These are phyloP conservation scores for Pogona vitticeps DNA, from an alignment of 2,113 vertebrate genomes.

Conservation along the genomic window DNA sequence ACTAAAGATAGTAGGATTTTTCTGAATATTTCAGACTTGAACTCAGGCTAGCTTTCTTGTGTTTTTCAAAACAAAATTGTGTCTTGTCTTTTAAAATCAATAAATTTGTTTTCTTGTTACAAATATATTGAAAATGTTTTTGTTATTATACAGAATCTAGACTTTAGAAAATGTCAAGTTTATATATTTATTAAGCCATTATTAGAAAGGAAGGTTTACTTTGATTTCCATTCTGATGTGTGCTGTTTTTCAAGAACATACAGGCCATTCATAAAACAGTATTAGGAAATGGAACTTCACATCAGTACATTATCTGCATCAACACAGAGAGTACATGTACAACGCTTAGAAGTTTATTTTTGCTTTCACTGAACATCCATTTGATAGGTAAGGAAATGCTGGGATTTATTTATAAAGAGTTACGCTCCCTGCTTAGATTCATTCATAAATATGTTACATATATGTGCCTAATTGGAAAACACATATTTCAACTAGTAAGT, in stretches of 20 bases:
- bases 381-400: neutral
- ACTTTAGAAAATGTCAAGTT: neutral
- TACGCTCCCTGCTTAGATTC: neutral
- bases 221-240: neutral
- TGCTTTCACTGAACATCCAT: neutral
- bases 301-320: slow-evolving; percentile 43
- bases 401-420: neutral
- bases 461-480: neutral
- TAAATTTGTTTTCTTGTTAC: slow-evolving; percentile 89
- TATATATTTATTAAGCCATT: neutral
- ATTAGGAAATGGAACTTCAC: slow-evolving; percentile 57
- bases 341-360: neutral
- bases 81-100: slow-evolving; percentile 91
- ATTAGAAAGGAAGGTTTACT: neutral
- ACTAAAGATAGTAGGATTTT: slow-evolving; percentile 91
- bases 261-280: slow-evolving; percentile 56
- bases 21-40: slow-evolving; percentile 92
- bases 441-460: neutral
- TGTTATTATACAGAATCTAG: slow-evolving; percentile 12
- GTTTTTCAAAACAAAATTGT: slow-evolving; percentile 90
- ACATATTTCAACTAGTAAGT: neutral
- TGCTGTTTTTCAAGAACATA: slow-evolving; percentile 46
- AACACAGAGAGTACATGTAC: slow-evolving; percentile 38
- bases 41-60: slow-evolving; percentile 91
- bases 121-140: slow-evolving; percentile 68